Base-by-base conservation (phyloP, 2,888 invertebrate species). In the Malacosoma neustria region DNA sequence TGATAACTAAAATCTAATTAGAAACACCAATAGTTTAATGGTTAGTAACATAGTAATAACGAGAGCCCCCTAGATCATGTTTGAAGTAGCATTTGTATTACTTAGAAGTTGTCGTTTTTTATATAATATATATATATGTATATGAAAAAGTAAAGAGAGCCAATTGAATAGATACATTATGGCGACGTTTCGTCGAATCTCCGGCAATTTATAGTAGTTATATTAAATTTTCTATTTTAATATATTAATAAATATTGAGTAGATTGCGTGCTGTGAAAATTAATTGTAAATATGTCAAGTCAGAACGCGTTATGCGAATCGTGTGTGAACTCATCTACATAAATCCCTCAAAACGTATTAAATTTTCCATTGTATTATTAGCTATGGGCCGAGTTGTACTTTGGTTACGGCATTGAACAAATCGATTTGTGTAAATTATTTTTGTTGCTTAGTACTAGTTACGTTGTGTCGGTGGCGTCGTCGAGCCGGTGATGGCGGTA, bases 181-280 rank as follows among this genome's bases (percentile, higher is more conserved):
- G 59, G 60, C 51, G 62, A 62, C 60, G 71, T 54, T 61, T 66
- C 66, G 66, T 66, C 63, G 82, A 80, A 82, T 81, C 82, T 84
- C 84, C 71, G 61, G 64, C 75, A 68, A 61, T 72, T 70, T 58
- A 29, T 54, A 70, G 66, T 80, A 81, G 76, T 60, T 75, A 72
- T 75, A 75, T 76, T 58, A 76, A 75, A 79, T 81, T 84, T 84
- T 84, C 73, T 84, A 84, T 84, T 84, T 84, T 84, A 84, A 80
- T 84, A 84, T 79, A 77, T 75, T 69, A 61, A 50, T 71, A 72
- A 71, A 70, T 44, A 44, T 46, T 77, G 75, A 39, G 65, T 72
- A 72, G 69, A 54, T 60, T 61, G 62, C 69, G 69, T 68, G 68
- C 64, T 67, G 67, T 70, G 67, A 66, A 67, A 61, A 56, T 52